Evolutionary conservation across 2,888 invertebrate species (phyloP).

Genomic region (Odontomyia ornata): DNA sequence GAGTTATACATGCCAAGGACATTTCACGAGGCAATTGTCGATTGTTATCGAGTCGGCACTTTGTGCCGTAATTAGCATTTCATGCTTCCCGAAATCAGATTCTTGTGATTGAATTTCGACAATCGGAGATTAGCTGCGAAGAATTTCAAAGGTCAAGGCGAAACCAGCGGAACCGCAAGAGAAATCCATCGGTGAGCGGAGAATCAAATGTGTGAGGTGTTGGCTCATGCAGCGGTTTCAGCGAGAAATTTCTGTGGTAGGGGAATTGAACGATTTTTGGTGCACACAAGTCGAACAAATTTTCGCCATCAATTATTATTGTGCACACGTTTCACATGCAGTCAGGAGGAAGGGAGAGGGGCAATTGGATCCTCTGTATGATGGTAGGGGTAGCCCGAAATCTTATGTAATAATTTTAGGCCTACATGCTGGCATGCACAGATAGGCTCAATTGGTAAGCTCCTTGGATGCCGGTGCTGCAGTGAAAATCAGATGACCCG

Average conservation of each 20-base stretch:
- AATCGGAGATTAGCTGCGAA: neutral
- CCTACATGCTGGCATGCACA: conserved; percentile 3
- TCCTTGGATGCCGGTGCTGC: neutral
- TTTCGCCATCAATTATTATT: neutral
- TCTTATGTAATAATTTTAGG: conserved; percentile 4
- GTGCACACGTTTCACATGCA: neutral
- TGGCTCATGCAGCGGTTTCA: no score
- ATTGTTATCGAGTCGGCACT: neutral
- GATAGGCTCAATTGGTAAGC: neutral
- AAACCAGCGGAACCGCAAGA: neutral
- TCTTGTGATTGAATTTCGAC: neutral
- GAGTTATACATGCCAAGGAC: conserved; percentile 36
- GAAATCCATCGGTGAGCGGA: neutral
- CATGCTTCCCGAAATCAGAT: neutral
- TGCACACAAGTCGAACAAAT: conserved; percentile 16
- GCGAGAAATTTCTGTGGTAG: neutral
- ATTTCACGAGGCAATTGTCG: neutral
- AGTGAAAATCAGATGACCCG: conserved; percentile 14
- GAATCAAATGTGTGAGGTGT: neutral
- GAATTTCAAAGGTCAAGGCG: conserved; percentile 23
- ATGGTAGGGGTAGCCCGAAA: no score
- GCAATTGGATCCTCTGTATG: neutral
- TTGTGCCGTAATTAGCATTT: conserved; percentile 6
- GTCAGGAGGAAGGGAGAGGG: neutral
- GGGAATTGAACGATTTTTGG: conserved; percentile 21